Evolutionary conservation across 1,140 invertebrate genomes (phyloP), one percentile per base, ranked within the genome.

Genomic region (Sesamia nonagrioides): DNA sequence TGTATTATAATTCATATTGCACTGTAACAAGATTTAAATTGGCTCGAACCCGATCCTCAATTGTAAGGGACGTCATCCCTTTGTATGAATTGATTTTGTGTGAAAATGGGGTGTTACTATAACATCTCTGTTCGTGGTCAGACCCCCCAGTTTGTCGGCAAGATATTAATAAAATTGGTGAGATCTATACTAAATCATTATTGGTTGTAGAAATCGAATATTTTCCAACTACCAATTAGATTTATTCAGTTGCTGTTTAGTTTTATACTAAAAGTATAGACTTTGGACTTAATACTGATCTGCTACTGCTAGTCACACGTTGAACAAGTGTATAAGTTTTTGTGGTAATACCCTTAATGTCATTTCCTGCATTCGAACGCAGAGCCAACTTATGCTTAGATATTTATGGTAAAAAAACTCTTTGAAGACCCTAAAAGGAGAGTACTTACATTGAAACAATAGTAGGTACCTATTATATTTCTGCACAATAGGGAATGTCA

Each of bases 71-170:
- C 73, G 56, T 66, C 80, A 83, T 82, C 82, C 77, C 75, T 81
- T 87, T 84, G 80, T 83, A 84, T 66, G 82, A 88, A 86, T 86
- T 82, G 76, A 85, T 82, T 81, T 81, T 86, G 82, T 82, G 85
- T 87, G 80, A 83, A 76, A 50, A 73, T 77, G 82, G 82, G 82
- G 77, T 86, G 83, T 86, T 78, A 82, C 77, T 76, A 74, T 79
- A 83, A 77, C 82, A 71, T 85, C 84, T 81, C 56, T 84, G 81
- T 80, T 76, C 80, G 80, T 83, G 76, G 77, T 79, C 68, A 78
- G 89, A 89, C 88, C 88, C 82, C 89, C 86, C 81, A 79, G 80
- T 33, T 66, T 50, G 84, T 40, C 48, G 63, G 4, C 11, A 18
- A 58, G n/a, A 81, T 48, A 73, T 50, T 72, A 54, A 76, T 60